A percentile compares a stretch with the other conserved stretches of the same genome.
phyloP scores from a whole-genome alignment of 2,797 vertebrate genomes.

The Acrossocheilus fasciatus region DNA sequence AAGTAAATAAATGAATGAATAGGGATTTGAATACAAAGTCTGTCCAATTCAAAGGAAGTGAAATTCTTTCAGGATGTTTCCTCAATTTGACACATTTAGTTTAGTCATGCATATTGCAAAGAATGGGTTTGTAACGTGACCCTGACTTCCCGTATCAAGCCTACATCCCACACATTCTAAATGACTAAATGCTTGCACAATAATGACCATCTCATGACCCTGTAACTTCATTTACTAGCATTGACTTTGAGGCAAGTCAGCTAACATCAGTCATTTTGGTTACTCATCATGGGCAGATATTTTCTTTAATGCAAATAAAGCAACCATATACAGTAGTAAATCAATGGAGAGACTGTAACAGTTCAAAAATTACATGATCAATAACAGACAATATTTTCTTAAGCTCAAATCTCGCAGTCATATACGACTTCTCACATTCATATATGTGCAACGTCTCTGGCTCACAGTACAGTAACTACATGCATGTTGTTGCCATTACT shows the following conservation, averaged over 20 bases:
- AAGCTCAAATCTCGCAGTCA: neutral
- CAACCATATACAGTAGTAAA: neutral
- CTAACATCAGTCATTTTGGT: neutral
- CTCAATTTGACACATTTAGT: constrained; percentile 40
- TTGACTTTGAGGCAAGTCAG: neutral
- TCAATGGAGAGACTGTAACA: neutral
- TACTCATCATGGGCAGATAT: neutral
- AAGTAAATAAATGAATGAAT: neutral
- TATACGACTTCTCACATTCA: neutral
- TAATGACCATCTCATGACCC: neutral
- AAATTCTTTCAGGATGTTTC: constrained; percentile 64
- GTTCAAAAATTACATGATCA: too few relatives aligned
- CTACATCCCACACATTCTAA: neutral
- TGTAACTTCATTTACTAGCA: neutral
- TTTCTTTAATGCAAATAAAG: neutral
- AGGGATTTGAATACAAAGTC: neutral
- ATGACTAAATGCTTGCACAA: neutral
- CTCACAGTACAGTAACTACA: neutral
- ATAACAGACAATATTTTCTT: neutral
- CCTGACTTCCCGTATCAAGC: neutral
- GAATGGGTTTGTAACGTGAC: neutral
- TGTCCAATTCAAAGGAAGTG: constrained; percentile 58
- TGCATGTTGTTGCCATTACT: neutral
- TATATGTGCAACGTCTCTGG: neutral
- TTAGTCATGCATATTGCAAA: neutral